Percentiles rank a stretch among this genome's conserved stretches.
phyloP scores from a whole-genome alignment of 2,888 invertebrate species.

The Cephus runcator region DNA sequence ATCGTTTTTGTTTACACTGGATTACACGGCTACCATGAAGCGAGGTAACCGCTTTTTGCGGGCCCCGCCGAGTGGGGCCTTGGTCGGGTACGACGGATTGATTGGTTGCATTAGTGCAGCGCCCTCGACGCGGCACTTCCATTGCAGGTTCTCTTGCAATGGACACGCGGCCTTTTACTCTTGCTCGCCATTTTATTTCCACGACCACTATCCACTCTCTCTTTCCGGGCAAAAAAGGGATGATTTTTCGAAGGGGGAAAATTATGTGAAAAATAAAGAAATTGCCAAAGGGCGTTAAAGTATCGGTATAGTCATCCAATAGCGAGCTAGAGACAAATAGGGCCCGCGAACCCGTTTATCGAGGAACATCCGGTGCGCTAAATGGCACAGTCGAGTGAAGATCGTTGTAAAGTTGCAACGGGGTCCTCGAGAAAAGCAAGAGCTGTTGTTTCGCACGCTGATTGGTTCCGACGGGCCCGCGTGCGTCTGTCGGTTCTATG shows the following conservation, averaged over 20 bases:
- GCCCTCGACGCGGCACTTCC: not conserved
- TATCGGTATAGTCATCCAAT: not conserved
- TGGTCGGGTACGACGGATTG: slow-evolving; percentile 13
- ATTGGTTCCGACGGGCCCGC: not conserved
- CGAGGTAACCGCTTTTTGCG: slow-evolving; percentile 52
- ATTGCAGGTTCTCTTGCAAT: not conserved
- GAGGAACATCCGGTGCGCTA: slow-evolving; percentile 40
- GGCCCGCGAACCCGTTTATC: slow-evolving; percentile 35
- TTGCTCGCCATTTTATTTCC: not conserved
- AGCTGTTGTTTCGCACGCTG: slow-evolving; percentile 7
- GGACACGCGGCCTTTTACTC: not conserved
- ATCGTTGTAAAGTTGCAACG: slow-evolving; percentile 6
- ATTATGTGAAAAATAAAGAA: not conserved
- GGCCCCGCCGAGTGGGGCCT: slow-evolving; percentile 17
- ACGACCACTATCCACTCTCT: not conserved
- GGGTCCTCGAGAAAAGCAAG: slow-evolving; percentile 9
- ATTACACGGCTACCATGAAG: slow-evolving; percentile 56
- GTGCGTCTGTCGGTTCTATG: slow-evolving; percentile 3
- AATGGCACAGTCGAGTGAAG: slow-evolving; percentile 17
- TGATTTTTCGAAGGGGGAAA: not conserved
- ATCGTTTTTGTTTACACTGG: slow-evolving; percentile 52
- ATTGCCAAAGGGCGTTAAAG: not conserved
- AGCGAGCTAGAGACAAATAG: slow-evolving; percentile 27
- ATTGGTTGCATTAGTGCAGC: slow-evolving; percentile 5
- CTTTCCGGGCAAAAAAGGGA: not conserved